A percentile compares a stretch with the other conserved stretches of the same genome.
Conservation (phyloP, 2,888 invertebrate species). For the Nomada fucata region DNA sequence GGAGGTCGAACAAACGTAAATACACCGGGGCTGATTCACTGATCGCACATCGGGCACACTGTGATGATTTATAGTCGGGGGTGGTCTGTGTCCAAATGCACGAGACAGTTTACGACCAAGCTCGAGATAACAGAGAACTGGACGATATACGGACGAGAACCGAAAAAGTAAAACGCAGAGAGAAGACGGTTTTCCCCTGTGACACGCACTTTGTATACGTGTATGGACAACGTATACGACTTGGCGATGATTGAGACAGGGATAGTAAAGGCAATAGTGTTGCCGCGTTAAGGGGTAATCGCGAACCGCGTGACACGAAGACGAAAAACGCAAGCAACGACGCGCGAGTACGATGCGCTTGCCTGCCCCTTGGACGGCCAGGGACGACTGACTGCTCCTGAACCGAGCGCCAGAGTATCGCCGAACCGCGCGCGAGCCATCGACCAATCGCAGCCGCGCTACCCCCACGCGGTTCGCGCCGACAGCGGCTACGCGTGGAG, state of each 20-base stretch:
- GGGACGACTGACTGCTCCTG: conserved; percentile 80
- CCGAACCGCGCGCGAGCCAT: conserved; percentile 82
- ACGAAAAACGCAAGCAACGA: conserved; percentile 45
- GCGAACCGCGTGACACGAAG: conserved; percentile 66
- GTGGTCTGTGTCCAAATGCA: not conserved
- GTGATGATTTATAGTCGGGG: conserved; percentile 7
- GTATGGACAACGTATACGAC: not conserved
- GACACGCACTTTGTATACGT: conserved; percentile 35
- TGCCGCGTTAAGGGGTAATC: not conserved
- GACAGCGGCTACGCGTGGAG: conserved; percentile 48
- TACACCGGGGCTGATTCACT: conserved; percentile 35
- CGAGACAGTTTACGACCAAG: not conserved
- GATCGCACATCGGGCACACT: conserved; percentile 48
- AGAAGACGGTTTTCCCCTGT: not conserved
- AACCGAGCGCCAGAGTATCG: conserved; percentile 77
- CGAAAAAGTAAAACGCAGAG: not conserved
- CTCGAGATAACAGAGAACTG: not conserved
- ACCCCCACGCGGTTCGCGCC: conserved; percentile 51
- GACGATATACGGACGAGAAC: too few species aligned
- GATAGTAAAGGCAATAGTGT: not conserved
- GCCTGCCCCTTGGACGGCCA: conserved; percentile 75
- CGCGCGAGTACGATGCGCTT: conserved; percentile 38
- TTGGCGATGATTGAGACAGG: not conserved
- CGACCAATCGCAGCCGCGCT: conserved; percentile 73
- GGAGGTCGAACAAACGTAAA: conserved; percentile 15